Conservation (phyloP, 2,888 invertebrate genomes). For the Myopa tessellatipennis region DNA sequence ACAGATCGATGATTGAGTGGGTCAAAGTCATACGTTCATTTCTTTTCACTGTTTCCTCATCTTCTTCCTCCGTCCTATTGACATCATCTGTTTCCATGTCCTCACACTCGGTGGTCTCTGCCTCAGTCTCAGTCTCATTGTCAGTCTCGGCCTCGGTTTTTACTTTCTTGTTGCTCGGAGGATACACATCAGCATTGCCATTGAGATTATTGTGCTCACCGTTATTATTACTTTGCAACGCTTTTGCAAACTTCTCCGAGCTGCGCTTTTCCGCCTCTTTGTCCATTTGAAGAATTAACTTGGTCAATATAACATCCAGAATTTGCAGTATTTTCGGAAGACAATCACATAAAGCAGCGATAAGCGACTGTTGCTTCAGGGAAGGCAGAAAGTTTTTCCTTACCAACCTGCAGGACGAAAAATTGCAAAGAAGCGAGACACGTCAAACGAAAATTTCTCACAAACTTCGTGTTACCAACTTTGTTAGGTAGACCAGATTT, state of each 20-base stretch:
- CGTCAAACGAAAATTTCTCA: not conserved
- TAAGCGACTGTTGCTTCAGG: constrained; percentile 56
- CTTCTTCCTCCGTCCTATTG: constrained; percentile 32
- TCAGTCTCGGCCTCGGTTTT: constrained; percentile 45
- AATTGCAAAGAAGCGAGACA: not conserved
- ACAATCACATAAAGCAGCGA: constrained; percentile 61
- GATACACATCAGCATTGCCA: constrained; percentile 32
- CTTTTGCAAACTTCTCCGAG: constrained; percentile 47
- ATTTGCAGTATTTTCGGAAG: constrained; percentile 65
- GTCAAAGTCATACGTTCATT: constrained; percentile 55
- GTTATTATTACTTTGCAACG: constrained; percentile 51
- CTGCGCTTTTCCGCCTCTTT: constrained; percentile 49
- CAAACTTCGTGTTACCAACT: constrained; percentile 57
- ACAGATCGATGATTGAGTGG: constrained; percentile 73
- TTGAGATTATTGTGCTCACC: constrained; percentile 39
- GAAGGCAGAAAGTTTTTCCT: constrained; percentile 58
- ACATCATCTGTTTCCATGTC: constrained; percentile 41
- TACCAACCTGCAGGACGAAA: constrained; percentile 57
- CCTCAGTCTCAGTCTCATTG: not conserved
- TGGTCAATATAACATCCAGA: constrained; percentile 61
- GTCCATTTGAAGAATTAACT: constrained; percentile 58
- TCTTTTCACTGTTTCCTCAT: constrained; percentile 45
- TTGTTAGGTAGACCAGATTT: constrained; percentile 68
- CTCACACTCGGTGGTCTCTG: constrained; percentile 14
- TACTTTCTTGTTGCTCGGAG: constrained; percentile 44